Evolutionary conservation across 2,888 invertebrate genomes (phyloP).

Genomic region (Andrena haemorrhoa): DNA sequence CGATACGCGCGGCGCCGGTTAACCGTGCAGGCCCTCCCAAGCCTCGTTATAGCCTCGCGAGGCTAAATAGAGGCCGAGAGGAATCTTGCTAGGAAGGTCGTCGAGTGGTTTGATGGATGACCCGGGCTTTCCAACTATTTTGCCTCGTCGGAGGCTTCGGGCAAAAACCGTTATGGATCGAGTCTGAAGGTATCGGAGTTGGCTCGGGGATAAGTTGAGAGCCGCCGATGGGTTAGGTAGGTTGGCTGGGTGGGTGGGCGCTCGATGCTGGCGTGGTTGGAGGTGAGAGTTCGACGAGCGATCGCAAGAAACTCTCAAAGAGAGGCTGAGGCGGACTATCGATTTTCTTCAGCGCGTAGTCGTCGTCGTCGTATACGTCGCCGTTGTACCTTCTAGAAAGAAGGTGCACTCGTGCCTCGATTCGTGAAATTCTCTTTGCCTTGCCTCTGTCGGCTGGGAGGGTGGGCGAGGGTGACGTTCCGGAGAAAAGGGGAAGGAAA

Average conservation of each 20-base stretch:
- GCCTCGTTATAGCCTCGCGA: conserved; percentile 21
- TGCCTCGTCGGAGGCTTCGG: conserved; percentile 75
- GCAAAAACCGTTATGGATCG: conserved; percentile 80
- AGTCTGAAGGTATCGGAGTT: conserved; percentile 69
- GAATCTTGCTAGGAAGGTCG: conserved; percentile 63
- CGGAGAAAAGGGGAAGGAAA: conserved; percentile 43
- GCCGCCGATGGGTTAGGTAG: conserved; percentile 52
- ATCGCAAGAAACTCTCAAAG: conserved; percentile 78
- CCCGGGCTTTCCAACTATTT: conserved; percentile 73
- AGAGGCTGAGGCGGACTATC: conserved; percentile 72
- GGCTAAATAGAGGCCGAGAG: conserved; percentile 62
- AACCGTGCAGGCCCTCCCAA: conserved; percentile 4
- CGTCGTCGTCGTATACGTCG: conserved; percentile 37
- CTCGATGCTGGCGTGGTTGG: conserved; percentile 42
- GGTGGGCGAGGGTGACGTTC: not conserved
- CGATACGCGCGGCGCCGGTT: conserved; percentile 28
- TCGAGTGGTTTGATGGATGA: conserved; percentile 73
- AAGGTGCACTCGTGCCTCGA: conserved; percentile 68
- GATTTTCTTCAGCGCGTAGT: conserved; percentile 71
- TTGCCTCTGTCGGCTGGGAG: conserved; percentile 31
- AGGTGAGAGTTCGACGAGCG: conserved; percentile 78
- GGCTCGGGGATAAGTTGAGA: conserved; percentile 69
- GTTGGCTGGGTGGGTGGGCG: conserved; percentile 3
- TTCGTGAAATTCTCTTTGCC: conserved; percentile 71
- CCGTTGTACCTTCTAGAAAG: conserved; percentile 53